Percentiles rank a stretch among this genome's conserved stretches.
These are phyloP conservation scores for Anthophora plumipes DNA, from an alignment of 2,888 invertebrate genomes.

Conservation along the genomic window DNA sequence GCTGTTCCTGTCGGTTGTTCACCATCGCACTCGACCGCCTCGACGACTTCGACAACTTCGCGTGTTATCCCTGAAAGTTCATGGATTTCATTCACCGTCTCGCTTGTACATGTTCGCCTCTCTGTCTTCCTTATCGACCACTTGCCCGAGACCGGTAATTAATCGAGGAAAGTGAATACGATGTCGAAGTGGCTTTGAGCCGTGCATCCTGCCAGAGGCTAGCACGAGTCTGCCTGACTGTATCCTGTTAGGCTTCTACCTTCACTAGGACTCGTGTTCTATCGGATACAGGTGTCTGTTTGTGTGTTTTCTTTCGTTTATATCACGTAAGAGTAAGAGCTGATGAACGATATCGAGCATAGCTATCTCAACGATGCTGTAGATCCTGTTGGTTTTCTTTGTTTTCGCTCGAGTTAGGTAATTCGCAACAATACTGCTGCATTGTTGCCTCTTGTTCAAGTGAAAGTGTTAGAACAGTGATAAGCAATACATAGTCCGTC, in stretches of 20 bases:
- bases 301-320: fast-evolving
- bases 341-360: slow-evolving; percentile 11
- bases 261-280: slow-evolving; percentile 41
- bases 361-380: slow-evolving; percentile 2
- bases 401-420: not conserved
- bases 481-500: too few relatives aligned
- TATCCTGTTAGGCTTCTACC: slow-evolving; percentile 39
- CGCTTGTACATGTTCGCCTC: slow-evolving; percentile 24
- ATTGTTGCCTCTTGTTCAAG: not conserved
- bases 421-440: not conserved
- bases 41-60: slow-evolving; percentile 39
- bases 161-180: slow-evolving; percentile 56
- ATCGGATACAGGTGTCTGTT: slow-evolving; percentile 8
- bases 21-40: slow-evolving; percentile 16
- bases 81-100: slow-evolving; percentile 54
- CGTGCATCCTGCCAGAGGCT: slow-evolving; percentile 48
- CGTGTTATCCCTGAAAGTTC: slow-evolving; percentile 70
- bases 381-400: slow-evolving; percentile 26
- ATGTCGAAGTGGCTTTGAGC: slow-evolving; percentile 36
- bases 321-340: not conserved
- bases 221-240: not conserved
- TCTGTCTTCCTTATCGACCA: slow-evolving; percentile 12
- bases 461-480: slow-evolving; percentile 8
- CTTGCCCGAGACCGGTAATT: slow-evolving; percentile 48
- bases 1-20: not conserved